Evolutionary conservation across 2,113 vertebrate species (phyloP), one percentile per base, ranked within the genome.

Genomic region (Sinocyclocheilus anshuiensis): DNA sequence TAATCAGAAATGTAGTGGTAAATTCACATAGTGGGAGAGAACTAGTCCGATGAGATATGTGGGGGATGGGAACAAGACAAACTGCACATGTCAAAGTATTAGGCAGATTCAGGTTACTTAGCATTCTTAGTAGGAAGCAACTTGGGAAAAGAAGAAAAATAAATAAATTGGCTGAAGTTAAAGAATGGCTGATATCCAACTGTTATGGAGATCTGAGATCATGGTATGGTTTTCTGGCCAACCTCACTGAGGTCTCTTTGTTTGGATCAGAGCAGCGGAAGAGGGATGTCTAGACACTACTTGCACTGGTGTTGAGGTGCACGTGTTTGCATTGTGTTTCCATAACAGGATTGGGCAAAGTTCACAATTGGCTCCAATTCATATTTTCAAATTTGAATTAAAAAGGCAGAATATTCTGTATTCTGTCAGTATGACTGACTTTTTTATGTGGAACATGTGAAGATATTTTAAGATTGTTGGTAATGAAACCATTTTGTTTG

Each of bases 171-270:
- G 11, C 55, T 29, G 22, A 59, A 22, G 76, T 69, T 16, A 82
- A 45, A 77, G 59, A 79, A 20, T 33, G 76, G 85, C 61, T 84
- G 86, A 81, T 86, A 26, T 55, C 84, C 45, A 55, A 15, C 4
- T 26, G 26, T 87, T 86, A 74, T 77, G 86, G 65, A 53, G 84
- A 84, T 87, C 48, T 86, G 42, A 76, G 86, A 74, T 87, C 65
- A 71, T 84, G 69, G 67, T 85, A 85, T 86, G 80, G 86, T 83
- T 89, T 86, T 85, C 12, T 80, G 24, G 88, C 67, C 77, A 69
- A 26, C 65, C 24, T 61, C 69, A 81, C 78, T 86, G 48, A 84
- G 76, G 45, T 42, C 24, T 79, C 53, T 86, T 88, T 89, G 36
- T 89, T 77, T 90, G 39, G 78, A 81, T 24, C 24, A 75, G 22